Evolutionary conservation across 2,888 invertebrate genomes (phyloP).

Genomic region (Pristionchus fissidentatus): DNA sequence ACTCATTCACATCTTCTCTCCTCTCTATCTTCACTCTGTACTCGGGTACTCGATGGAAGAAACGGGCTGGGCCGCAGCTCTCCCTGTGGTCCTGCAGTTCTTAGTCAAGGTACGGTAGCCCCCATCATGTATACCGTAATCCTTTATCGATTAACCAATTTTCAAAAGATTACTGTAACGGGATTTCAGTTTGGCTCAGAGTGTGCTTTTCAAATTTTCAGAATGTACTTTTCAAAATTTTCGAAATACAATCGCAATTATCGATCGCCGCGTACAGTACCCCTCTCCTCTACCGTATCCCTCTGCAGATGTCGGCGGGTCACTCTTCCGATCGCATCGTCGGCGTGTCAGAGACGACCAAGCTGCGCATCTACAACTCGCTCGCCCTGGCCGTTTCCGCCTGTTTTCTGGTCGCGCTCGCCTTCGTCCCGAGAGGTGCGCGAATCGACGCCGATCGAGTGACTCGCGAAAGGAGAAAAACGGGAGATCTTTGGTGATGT

Average conservation of each 20-base stretch:
- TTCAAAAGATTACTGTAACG: too few species aligned
- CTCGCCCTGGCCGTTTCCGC: constrained; percentile 71
- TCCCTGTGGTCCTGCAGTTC: constrained; percentile 73
- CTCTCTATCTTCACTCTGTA: constrained; percentile 64
- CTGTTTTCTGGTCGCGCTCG: constrained; percentile 67
- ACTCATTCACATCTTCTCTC: constrained; percentile 66
- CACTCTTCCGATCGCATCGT: constrained; percentile 69
- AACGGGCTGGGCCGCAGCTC: constrained; percentile 74
- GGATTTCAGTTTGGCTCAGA: too few species aligned
- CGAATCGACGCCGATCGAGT: neutral
- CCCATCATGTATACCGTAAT: too few species aligned
- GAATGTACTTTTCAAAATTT: neutral
- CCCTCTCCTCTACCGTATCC: neutral
- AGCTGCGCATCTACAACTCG: constrained; percentile 71
- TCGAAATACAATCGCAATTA: neutral
- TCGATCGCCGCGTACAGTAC: neutral
- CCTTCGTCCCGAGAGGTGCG: constrained; percentile 60
- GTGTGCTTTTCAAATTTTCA: neutral
- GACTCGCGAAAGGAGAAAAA: neutral
- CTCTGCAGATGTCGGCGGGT: constrained; percentile 66
- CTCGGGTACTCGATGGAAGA: constrained; percentile 70
- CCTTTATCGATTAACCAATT: too few species aligned
- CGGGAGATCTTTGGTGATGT: neutral
- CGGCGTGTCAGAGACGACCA: constrained; percentile 67
- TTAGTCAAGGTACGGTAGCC: constrained; percentile 63